A percentile compares a stretch with the other conserved stretches of the same genome.
phyloP scores from a whole-genome alignment of 2,113 vertebrate genomes.

The Vulpes ferrilata region DNA sequence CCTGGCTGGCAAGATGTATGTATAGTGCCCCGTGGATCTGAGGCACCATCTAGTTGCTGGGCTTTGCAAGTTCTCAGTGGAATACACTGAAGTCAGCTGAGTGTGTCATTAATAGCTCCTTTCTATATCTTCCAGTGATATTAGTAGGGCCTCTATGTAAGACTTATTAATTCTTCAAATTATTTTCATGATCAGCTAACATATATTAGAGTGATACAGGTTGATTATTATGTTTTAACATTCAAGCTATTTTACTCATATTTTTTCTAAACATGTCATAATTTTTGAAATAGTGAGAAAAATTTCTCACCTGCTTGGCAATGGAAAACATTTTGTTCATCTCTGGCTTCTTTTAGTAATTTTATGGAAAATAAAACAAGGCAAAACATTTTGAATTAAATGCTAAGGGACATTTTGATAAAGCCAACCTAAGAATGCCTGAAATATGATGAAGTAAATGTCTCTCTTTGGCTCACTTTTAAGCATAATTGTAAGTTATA shows the following conservation, averaged over 20 bases:
- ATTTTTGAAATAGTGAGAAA: neutral
- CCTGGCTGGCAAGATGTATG: neutral
- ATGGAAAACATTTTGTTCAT: neutral
- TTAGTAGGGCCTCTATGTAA: neutral
- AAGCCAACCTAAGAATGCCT: neutral
- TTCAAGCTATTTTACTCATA: neutral
- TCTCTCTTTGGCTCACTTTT: neutral
- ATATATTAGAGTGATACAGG: neutral
- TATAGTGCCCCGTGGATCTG: neutral
- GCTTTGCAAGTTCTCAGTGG: neutral
- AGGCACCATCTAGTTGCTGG: neutral
- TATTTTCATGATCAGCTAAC: neutral
- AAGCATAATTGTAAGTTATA: neutral
- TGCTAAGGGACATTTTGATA: neutral
- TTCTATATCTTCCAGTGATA: neutral
- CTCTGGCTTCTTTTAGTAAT: neutral
- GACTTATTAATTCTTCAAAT: neutral
- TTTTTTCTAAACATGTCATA: neutral
- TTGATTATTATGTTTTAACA: neutral
- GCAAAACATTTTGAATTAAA: neutral
- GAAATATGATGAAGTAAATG: neutral
- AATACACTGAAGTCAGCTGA: neutral
- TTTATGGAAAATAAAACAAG: conserved; percentile 1
- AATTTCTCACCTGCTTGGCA: neutral
- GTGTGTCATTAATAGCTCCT: neutral